These are phyloP conservation scores for Stichopus horrens DNA, from an alignment of 53 echinoderm and acorn worm genomes.

Conservation along the genomic window DNA sequence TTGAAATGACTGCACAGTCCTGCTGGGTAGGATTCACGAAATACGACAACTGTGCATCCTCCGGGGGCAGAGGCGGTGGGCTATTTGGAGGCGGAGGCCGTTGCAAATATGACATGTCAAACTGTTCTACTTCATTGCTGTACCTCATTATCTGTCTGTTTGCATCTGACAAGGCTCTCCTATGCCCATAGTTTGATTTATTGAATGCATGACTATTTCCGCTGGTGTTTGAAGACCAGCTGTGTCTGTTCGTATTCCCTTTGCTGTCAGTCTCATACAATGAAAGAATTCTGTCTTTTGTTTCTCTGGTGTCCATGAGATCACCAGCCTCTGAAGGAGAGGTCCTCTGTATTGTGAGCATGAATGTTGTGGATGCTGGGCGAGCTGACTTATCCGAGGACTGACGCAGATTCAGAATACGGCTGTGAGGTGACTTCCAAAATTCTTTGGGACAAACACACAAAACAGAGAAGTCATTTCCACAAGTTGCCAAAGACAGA, in stretches of 20 bases:
- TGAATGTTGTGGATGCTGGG: constrained; percentile 2
- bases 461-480: no score
- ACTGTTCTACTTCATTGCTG: constrained; percentile 33
- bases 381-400: neutral
- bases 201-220: neutral
- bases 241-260: constrained; percentile 8
- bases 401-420: neutral
- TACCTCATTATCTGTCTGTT: constrained; percentile 32
- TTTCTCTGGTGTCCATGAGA: constrained; percentile 33
- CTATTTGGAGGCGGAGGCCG: constrained; percentile 10
- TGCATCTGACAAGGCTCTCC: neutral
- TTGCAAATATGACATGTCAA: constrained; percentile 13
- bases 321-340: neutral
- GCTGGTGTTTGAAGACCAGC: constrained; percentile 11
- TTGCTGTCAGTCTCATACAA: neutral
- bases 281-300: constrained; percentile 18
- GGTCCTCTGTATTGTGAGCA: constrained; percentile 21
- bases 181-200: neutral
- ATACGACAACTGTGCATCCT: neutral
- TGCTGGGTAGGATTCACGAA: neutral
- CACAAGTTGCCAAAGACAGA: no score
- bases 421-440: constrained; percentile 65
- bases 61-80: constrained; percentile 12
- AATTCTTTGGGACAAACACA: constrained; percentile 37
- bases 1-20: neutral